Percentiles rank a stretch among this genome's conserved stretches.
Evolutionary conservation across 2,888 invertebrate species (phyloP).

Genomic region (Anoplius nigerrimus): DNA sequence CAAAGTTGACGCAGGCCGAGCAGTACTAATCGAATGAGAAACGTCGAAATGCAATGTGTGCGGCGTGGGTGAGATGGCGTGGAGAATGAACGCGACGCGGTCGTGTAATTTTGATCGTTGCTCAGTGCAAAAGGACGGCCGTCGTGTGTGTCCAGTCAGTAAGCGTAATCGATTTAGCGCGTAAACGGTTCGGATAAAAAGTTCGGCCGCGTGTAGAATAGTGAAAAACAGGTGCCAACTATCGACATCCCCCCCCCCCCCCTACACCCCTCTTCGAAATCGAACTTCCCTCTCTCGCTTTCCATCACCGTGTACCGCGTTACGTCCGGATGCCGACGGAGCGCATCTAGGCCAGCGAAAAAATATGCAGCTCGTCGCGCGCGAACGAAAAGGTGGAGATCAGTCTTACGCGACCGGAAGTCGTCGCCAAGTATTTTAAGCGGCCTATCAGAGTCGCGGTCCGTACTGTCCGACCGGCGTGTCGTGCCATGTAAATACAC

Average conservation of each 20-base stretch:
- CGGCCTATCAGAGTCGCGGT: conserved; percentile 64
- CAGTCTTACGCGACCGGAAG: conserved; percentile 36
- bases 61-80: conserved; percentile 30
- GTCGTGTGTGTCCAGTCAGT: conserved; percentile 11
- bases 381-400: conserved; percentile 5
- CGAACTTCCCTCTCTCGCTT: too few species aligned
- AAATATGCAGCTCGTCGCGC: not conserved
- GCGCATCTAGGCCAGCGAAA: conserved; percentile 1
- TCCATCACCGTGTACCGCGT: too few species aligned
- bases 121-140: conserved; percentile 1
- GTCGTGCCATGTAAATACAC: conserved; percentile 62
- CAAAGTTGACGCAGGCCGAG: conserved; percentile 8
- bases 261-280: conserved; percentile 4
- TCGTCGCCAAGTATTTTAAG: conserved; percentile 60
- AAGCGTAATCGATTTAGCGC: not conserved
- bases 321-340: not conserved
- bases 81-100: conserved; percentile 48
- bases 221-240: conserved; percentile 39
- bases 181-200: conserved; percentile 1
- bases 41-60: too few species aligned
- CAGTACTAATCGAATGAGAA: not conserved
- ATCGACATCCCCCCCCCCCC: conserved; percentile 10
- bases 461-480: conserved; percentile 50
- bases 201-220: not conserved
- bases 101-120: conserved; percentile 41